phyloP scores from a whole-genome alignment of 2,888 invertebrate species.

The Bruchidius siliquastri region DNA sequence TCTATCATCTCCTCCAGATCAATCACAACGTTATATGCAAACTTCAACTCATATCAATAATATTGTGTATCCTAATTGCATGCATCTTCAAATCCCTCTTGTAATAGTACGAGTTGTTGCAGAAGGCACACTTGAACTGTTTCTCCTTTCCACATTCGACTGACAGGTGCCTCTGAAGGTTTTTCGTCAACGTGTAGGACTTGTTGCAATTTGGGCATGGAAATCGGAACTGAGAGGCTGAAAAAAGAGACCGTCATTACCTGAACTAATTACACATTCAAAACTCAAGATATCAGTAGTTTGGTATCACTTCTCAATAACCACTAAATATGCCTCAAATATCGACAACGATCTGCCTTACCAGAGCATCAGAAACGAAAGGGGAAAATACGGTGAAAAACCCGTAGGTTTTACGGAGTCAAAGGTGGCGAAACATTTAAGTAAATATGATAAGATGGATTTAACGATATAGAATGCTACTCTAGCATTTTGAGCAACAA shows the following conservation, averaged over 20 bases:
- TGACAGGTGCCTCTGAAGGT: conserved; percentile 31
- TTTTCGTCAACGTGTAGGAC: conserved; percentile 34
- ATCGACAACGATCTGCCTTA: too few species aligned
- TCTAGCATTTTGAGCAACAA: too few species aligned
- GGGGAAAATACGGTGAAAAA: too few species aligned
- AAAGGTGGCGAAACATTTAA: too few species aligned
- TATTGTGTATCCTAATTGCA: conserved; percentile 28
- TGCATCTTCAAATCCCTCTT: conserved; percentile 30
- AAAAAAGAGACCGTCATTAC: background rate
- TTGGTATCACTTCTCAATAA: too few species aligned
- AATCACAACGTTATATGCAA: background rate
- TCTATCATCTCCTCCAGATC: background rate
- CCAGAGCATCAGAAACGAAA: too few species aligned
- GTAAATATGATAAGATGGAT: too few species aligned
- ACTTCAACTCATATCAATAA: conserved; percentile 12
- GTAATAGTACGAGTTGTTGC: conserved; percentile 30
- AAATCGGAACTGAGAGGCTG: conserved; percentile 11
- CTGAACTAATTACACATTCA: background rate
- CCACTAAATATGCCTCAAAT: too few species aligned
- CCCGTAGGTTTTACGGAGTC: too few species aligned
- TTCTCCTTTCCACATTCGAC: conserved; percentile 38
- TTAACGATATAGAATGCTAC: too few species aligned
- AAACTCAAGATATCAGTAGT: background rate
- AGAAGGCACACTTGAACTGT: conserved; percentile 29
- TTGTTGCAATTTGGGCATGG: conserved; percentile 29